Evolutionary conservation across 2,888 invertebrate species (phyloP), one percentile per base, ranked within the genome.

Genomic region (Synanthedon formicaeformis): DNA sequence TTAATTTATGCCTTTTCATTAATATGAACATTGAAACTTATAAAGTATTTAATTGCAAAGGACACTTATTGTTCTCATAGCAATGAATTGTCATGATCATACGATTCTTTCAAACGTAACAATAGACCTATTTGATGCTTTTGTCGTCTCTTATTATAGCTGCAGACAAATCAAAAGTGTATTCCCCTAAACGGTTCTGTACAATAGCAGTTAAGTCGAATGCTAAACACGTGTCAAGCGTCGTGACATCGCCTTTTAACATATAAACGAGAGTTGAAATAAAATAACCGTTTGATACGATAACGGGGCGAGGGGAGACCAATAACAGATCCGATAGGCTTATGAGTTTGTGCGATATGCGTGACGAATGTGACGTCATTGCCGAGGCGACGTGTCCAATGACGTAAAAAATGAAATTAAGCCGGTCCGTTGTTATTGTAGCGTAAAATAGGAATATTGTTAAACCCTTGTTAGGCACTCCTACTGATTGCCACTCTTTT

Each of bases 171-270:
- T 49, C 49, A 64, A 63, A 62, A 60, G 60, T 61, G 60, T 62
- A 60, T 68, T 72, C 77, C 81, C 83, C 77, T 73, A 75, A 77
- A 73, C 71, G 69, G 70, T 71, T 67, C 57, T 60, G 64, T 67
- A 85, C 84, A 84, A 84, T 72, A 64, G 77, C 67, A 74, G 70
- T 79, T 78, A 79, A 82, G 77, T 80, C 75, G 75, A 71, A 78
- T 76, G 71, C 80, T 81, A 81, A 85, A 82, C 85, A 84, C 84
- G 85, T 82, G 86, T 85, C 86, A 82, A 80, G 74, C 71, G 68
- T 71, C 69, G 69, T 71, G 76, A 81, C 83, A 77, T 79, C 69
- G 71, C 73, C 73, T 69, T 78, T 73, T 72, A 72, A 74, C 71
- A 70, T 76, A 70, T 74, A 67, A 76, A 80, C 70, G 75, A 70